A percentile compares a stretch with the other conserved stretches of the same genome.
Conservation (phyloP, 2,888 invertebrate species). For the Muscina levida region DNA sequence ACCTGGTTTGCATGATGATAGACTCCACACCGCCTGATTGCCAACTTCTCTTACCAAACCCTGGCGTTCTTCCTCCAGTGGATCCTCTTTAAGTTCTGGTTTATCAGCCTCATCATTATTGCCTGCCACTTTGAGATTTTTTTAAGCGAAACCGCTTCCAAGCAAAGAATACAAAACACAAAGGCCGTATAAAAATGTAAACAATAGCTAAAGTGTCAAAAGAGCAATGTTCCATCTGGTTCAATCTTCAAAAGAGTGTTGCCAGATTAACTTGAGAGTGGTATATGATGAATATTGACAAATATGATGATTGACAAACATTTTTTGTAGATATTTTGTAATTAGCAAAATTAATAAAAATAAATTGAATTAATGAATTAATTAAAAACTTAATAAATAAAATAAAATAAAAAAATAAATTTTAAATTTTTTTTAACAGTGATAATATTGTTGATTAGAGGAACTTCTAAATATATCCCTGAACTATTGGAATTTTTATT, state of each 20-base stretch:
- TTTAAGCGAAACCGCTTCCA: background rate
- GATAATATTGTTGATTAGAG: too few relatives aligned
- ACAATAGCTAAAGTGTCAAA: background rate
- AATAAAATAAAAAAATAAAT: too few relatives aligned
- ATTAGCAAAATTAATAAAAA: too few relatives aligned
- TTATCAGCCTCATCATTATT: conserved; percentile 70
- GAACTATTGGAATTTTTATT: too few relatives aligned
- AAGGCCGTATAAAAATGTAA: background rate
- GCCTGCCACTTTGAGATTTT: conserved; percentile 3
- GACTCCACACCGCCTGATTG: conserved; percentile 96
- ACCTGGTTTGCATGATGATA: conserved; percentile 99
- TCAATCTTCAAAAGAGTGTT: background rate
- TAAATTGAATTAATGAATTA: too few relatives aligned
- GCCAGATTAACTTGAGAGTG: too few relatives aligned
- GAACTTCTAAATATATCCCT: too few relatives aligned
- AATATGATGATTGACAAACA: too few relatives aligned
- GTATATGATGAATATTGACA: too few relatives aligned
- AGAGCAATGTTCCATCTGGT: background rate
- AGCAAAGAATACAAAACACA: background rate
- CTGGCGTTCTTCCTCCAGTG: conserved; percentile 76
- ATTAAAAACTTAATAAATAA: too few relatives aligned
- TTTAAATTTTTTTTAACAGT: too few relatives aligned
- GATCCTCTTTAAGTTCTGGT: conserved; percentile 75
- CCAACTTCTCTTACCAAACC: conserved; percentile 90
- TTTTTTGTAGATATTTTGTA: too few relatives aligned